phyloP scores from a whole-genome alignment of 2,113 vertebrate species.

The Nettapus auritus region DNA sequence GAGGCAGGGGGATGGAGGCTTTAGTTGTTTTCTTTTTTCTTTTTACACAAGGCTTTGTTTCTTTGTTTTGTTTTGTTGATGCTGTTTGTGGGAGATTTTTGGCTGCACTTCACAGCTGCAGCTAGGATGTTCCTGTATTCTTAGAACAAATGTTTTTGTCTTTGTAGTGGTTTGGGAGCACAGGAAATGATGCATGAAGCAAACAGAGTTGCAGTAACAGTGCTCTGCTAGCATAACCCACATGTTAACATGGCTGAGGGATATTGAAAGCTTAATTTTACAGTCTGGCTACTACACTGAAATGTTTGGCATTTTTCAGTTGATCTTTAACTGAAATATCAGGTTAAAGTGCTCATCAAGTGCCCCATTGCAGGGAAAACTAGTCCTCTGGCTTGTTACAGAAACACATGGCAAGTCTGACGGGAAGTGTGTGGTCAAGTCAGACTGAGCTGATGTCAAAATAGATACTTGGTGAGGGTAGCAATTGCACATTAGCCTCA shows the following conservation, averaged over 20 bases:
- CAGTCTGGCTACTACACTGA: not conserved
- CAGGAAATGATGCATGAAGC: not conserved
- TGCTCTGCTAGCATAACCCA: fast-evolving
- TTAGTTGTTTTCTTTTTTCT: not conserved
- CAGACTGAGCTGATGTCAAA: not conserved
- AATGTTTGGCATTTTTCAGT: not conserved
- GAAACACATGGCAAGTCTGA: not conserved
- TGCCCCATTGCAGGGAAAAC: not conserved
- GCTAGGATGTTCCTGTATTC: not conserved
- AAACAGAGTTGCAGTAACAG: not conserved
- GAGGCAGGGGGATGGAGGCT: not conserved
- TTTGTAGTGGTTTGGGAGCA: not conserved
- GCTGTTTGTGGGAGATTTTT: not conserved
- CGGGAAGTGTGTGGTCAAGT: not conserved
- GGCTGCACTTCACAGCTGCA: not conserved
- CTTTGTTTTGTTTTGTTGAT: not conserved
- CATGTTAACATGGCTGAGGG: not conserved
- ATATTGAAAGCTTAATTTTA: not conserved
- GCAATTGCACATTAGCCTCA: not conserved
- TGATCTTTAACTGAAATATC: not conserved
- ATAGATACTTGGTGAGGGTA: not conserved
- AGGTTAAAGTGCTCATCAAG: not conserved
- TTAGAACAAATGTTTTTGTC: not conserved
- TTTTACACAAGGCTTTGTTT: too few relatives aligned
- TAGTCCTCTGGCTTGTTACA: not conserved